A percentile compares a stretch with the other conserved stretches of the same genome.
Conservation (phyloP, 2,888 invertebrate species). For the Carcina quercana region DNA sequence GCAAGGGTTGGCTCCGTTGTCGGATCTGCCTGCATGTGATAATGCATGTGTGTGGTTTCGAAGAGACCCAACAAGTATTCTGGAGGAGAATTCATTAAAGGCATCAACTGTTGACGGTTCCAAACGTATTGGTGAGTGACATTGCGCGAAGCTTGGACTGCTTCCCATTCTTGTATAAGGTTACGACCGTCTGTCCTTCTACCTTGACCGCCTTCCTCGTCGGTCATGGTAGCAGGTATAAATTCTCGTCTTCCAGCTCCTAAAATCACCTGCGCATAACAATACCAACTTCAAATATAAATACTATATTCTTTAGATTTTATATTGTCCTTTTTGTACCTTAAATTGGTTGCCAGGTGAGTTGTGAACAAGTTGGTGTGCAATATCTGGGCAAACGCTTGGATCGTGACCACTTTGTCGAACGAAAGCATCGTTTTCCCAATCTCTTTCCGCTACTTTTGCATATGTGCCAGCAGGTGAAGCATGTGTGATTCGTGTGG, state of each 20-base stretch:
- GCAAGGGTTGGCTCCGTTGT: constrained; percentile 60
- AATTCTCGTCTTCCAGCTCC: constrained; percentile 84
- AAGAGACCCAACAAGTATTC: constrained; percentile 79
- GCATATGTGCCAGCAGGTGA: constrained; percentile 83
- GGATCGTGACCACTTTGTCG: constrained; percentile 29
- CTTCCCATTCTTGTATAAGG: constrained; percentile 79
- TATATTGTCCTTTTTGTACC: too few species aligned
- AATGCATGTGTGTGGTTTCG: constrained; percentile 76
- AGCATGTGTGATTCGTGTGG: constrained; percentile 85
- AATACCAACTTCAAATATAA: too few species aligned
- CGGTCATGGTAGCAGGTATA: constrained; percentile 66
- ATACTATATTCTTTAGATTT: too few species aligned
- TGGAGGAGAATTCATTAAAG: constrained; percentile 14
- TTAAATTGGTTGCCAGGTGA: constrained; percentile 79
- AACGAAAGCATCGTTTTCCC: constrained; percentile 81
- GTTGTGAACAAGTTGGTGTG: constrained; percentile 77
- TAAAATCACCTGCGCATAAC: constrained; percentile 79
- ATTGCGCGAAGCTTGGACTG: constrained; percentile 48
- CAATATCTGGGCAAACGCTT: constrained; percentile 77
- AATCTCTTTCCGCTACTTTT: constrained; percentile 78
- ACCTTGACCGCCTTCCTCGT: constrained; percentile 64
- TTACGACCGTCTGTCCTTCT: constrained; percentile 74
- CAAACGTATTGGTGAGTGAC: constrained; percentile 67
- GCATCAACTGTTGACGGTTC: constrained; percentile 73
- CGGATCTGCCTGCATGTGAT: constrained; percentile 73